phyloP scores from a whole-genome alignment of 1,140 invertebrate species.

The Zaprionus vittiger region DNA sequence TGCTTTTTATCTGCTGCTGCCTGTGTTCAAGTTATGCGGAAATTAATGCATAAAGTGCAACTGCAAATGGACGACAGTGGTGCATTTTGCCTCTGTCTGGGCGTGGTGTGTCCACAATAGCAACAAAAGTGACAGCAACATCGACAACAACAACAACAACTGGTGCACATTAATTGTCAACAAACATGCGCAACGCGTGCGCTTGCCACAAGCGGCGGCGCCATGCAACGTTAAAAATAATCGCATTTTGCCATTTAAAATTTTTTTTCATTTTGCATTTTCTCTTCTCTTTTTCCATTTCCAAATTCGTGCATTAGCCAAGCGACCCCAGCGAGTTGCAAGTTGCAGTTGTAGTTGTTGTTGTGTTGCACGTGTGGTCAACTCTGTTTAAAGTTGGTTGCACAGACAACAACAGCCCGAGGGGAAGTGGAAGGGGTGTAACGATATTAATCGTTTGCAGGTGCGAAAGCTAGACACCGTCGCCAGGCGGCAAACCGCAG shows the following conservation, averaged over 20 bases:
- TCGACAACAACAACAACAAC: constrained; percentile 33
- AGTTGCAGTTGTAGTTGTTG: constrained; percentile 5
- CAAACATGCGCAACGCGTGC: constrained; percentile 67
- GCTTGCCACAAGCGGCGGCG: constrained; percentile 19
- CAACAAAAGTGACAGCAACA: constrained; percentile 26
- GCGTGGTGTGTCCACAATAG: constrained; percentile 31
- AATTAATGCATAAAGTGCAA: constrained; percentile 68
- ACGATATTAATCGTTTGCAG: constrained; percentile 47
- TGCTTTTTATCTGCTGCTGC: constrained; percentile 20
- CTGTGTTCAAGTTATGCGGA: constrained; percentile 58
- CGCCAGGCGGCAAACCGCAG: constrained; percentile 43
- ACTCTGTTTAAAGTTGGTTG: constrained; percentile 31
- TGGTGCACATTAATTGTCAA: constrained; percentile 71
- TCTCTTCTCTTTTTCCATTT: constrained; percentile 9
- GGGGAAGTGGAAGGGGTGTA: not conserved
- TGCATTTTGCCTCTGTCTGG: constrained; percentile 38
- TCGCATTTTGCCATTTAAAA: constrained; percentile 62
- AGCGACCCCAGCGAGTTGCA: constrained; percentile 31
- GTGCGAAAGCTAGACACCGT: constrained; percentile 44
- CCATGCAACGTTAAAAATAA: constrained; percentile 56
- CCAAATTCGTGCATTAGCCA: constrained; percentile 45
- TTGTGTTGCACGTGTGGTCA: constrained; percentile 40
- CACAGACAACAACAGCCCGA: not conserved
- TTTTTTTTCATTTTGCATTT: constrained; percentile 47
- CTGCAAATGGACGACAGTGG: constrained; percentile 9